phyloP scores from a whole-genome alignment of 2,888 invertebrate genomes.

The Stenodema calcarata region DNA sequence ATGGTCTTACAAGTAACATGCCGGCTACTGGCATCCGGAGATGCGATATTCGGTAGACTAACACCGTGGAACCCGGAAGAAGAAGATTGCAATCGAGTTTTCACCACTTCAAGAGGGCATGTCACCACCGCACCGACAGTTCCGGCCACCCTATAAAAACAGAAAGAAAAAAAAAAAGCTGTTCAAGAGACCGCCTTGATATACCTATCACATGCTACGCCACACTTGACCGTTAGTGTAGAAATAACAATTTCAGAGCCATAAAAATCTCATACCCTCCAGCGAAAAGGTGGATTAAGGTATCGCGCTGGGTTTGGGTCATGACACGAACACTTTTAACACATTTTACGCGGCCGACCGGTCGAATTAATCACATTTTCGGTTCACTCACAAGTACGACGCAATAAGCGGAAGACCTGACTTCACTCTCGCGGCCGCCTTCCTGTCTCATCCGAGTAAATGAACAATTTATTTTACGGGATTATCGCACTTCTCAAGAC shows the following conservation, averaged over 20 bases:
- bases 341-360: slow-evolving; percentile 9
- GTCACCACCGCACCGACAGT: slow-evolving; percentile 96
- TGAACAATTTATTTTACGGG: background rate
- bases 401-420: slow-evolving; percentile 10
- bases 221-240: no score
- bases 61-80: slow-evolving; percentile 68
- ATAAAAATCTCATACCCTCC: slow-evolving; percentile 80
- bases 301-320: slow-evolving; percentile 66
- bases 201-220: background rate
- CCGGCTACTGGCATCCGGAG: slow-evolving; percentile 60
- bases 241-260: background rate
- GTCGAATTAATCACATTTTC: slow-evolving; percentile 29
- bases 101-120: slow-evolving; percentile 97
- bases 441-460: background rate
- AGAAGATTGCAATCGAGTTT: slow-evolving; percentile 95
- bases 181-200: background rate
- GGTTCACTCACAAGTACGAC: slow-evolving; percentile 1
- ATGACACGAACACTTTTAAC: slow-evolving; percentile 41
- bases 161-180: slow-evolving; percentile 28
- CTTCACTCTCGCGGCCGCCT: background rate
- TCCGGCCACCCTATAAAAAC: slow-evolving; percentile 82
- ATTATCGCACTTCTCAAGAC: background rate
- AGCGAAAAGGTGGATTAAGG: slow-evolving; percentile 90
- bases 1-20: slow-evolving; percentile 66
- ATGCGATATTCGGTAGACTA: slow-evolving; percentile 62